A percentile compares a stretch with the other conserved stretches of the same genome.
Evolutionary conservation across 2,888 invertebrate species (phyloP).

Genomic region (Metalampra italica): DNA sequence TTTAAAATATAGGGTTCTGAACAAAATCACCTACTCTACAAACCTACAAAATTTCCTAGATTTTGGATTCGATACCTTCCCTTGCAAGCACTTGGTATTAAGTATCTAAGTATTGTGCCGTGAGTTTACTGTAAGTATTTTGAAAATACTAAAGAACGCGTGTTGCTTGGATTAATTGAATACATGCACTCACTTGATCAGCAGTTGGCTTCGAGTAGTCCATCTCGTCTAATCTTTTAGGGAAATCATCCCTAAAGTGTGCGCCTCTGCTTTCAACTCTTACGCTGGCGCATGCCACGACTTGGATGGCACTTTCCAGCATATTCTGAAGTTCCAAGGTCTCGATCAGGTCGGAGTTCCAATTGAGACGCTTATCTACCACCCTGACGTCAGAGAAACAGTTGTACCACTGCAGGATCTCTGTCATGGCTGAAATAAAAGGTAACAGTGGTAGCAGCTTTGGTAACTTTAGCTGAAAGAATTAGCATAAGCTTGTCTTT

Average conservation of each 20-base stretch:
- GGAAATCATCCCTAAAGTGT: slow-evolving; percentile 97
- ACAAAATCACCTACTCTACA: too few species aligned
- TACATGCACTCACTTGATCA: slow-evolving; percentile 84
- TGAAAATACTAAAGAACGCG: background rate
- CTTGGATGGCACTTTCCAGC: slow-evolving; percentile 90
- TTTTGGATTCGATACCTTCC: too few species aligned
- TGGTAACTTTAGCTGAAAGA: too few species aligned
- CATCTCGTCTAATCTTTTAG: slow-evolving; percentile 91
- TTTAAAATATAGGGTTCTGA: too few species aligned
- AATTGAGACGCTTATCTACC: slow-evolving; percentile 84
- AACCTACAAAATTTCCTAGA: too few species aligned
- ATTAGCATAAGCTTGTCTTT: too few species aligned
- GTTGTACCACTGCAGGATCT: slow-evolving; percentile 86
- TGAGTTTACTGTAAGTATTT: background rate
- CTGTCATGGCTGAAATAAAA: slow-evolving; percentile 36
- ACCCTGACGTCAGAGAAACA: slow-evolving; percentile 87
- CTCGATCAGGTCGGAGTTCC: slow-evolving; percentile 98
- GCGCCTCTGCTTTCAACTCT: slow-evolving; percentile 99
- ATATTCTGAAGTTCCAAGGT: slow-evolving; percentile 97
- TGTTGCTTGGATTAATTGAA: too few species aligned
- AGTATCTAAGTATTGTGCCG: too few species aligned
- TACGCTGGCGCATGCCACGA: slow-evolving; percentile 90
- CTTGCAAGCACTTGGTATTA: too few species aligned
- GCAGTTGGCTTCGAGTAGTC: slow-evolving; percentile 93
- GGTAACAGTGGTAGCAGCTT: too few species aligned